phyloP scores from a whole-genome alignment of 1,140 invertebrate species.

The Panagrolaimus sp. region DNA sequence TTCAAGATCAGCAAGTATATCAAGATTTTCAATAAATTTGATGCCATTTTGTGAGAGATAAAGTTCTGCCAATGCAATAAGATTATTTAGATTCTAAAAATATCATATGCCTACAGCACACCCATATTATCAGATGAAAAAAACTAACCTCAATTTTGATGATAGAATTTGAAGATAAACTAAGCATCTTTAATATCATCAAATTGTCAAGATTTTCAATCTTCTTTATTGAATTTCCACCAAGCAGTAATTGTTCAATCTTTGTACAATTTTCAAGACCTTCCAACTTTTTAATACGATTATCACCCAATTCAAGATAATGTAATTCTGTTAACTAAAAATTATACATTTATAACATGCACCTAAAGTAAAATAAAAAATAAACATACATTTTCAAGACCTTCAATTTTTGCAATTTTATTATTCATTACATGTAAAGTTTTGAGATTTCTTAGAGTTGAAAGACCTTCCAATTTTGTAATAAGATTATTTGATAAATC shows the following conservation, averaged over 20 bases:
- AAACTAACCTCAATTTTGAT: conserved; percentile 31
- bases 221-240: conserved; percentile 90
- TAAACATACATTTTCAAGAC: conserved; percentile 65
- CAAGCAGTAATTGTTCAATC: conserved; percentile 74
- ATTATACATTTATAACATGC: conserved; percentile 19
- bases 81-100: conserved; percentile 67
- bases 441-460: conserved; percentile 72
- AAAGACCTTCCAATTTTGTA: conserved; percentile 77
- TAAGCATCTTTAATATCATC: conserved; percentile 72
- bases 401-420: conserved; percentile 83
- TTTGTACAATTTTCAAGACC: conserved; percentile 42
- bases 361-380: neutral
- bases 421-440: conserved; percentile 88
- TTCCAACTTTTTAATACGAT: conserved; percentile 68
- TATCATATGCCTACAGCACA: no score
- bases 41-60: conserved; percentile 93
- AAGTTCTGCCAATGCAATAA: conserved; percentile 74
- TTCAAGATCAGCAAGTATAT: conserved; percentile 51
- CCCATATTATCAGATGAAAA: no score
- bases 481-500: conserved; percentile 97
- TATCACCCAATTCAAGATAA: conserved; percentile 86
- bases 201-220: conserved; percentile 79
- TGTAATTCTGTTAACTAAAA: conserved; percentile 66
- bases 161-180: conserved; percentile 68
- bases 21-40: conserved; percentile 67